Conservation (phyloP, 2,113 vertebrate species). For the Talpa occidentalis region DNA sequence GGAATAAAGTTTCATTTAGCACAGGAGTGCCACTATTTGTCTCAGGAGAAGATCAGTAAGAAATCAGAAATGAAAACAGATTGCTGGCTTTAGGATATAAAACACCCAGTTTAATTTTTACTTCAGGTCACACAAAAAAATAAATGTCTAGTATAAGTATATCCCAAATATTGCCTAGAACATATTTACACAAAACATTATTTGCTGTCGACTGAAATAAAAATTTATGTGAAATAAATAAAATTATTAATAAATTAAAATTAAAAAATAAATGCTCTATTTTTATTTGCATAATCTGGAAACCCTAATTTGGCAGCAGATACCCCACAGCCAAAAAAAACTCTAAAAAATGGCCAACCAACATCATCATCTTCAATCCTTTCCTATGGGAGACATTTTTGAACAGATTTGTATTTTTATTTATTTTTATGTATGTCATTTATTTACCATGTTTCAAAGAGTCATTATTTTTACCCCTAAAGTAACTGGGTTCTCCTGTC, state of each 20-base stretch:
- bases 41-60: not conserved
- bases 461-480: conserved; percentile 57
- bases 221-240: not conserved
- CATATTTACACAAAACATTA: not conserved
- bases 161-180: not conserved
- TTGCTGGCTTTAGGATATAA: not conserved
- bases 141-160: not conserved
- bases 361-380: conserved; percentile 21
- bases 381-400: conserved; percentile 22
- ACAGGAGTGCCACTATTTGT: not conserved
- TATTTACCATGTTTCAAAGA: conserved; percentile 20
- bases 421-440: too few species aligned
- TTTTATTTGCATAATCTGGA: not conserved
- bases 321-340: not conserved
- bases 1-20: not conserved
- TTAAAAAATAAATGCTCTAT: not conserved
- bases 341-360: not conserved
- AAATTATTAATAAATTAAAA: too few species aligned
- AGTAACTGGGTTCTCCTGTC: conserved; percentile 65
- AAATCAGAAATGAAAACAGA: not conserved
- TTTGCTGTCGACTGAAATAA: not conserved
- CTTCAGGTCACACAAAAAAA: not conserved
- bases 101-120: not conserved
- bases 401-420: conserved; percentile 55
- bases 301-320: not conserved